Evolutionary conservation across 2,888 invertebrate genomes (phyloP), one percentile per base, ranked within the genome.

Genomic region (Epinotia demarniana): DNA sequence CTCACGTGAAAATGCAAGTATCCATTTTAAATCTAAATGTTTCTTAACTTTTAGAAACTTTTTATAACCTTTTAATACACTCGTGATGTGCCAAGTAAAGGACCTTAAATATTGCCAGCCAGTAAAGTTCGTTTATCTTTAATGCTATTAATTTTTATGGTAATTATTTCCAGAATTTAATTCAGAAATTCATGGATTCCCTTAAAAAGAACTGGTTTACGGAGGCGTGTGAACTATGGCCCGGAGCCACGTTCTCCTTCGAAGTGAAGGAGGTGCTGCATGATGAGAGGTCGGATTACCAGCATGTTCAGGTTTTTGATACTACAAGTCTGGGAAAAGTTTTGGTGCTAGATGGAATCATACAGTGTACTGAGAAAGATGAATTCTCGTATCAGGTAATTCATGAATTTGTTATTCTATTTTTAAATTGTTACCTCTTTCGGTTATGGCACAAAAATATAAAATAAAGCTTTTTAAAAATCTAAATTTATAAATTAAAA

Each of bases 341-440:
- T 2, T 91, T 99, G 64, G 96, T 99, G 2, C 92, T 99, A 60
- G 99, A 99, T 92, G 99, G 99, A 33, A 98, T 99, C 39, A 99
- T 99, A 81, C 99, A 99, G 87, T 99, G 99, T 85, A 98, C 99
- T 0, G 97, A 99, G 88, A 95, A 96, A 81, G 99, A 99, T 94
- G 99, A 99, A 90, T 99, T 98, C 90, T 96, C 99, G 0, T 99
- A 99, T 90, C 99, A 99, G 90, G 94, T 94, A 80, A 78, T 6
- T 53, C 6, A 39, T 39, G 0, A 39, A 39, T 39, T 39, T 39
- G 9, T 39, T 39, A 39, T 8, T 9, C 39, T 39, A 9, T 39
- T 39, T 39, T 39, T 39, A 9, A 9, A 39, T 39, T 39, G 9
- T 39, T 39, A 9, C 39, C 39, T 39, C 39, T 39, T 39, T 9